phyloP scores from a whole-genome alignment of 2,888 invertebrate genomes.

The Hypselothyrea guttata region DNA sequence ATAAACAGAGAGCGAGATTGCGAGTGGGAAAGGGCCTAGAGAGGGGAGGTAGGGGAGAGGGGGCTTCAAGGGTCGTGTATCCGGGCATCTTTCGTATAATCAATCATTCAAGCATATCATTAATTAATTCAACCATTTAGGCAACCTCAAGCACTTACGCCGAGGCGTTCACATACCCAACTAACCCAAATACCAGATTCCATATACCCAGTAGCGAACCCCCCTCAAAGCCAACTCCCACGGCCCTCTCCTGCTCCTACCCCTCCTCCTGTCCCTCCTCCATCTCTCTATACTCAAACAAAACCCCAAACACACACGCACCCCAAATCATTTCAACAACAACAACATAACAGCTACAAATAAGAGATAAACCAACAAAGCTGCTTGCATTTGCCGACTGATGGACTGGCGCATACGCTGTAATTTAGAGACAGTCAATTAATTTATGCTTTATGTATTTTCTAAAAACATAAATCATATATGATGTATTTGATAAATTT shows the following conservation, averaged over 20 bases:
- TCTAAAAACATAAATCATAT: no score
- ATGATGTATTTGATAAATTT: no score
- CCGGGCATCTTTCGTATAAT: conserved; percentile 35
- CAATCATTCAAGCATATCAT: conserved; percentile 70
- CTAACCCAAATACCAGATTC: conserved; percentile 1
- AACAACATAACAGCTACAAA: conserved; percentile 53
- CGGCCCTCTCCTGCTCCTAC: background rate
- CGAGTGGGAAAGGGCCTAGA: background rate
- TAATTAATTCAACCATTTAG: conserved; percentile 71
- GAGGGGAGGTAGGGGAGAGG: background rate
- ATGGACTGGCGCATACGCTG: conserved; percentile 2
- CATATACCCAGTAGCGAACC: no score
- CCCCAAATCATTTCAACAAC: conserved; percentile 8
- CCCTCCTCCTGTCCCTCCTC: background rate
- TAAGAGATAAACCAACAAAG: conserved; percentile 41
- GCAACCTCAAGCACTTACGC: conserved; percentile 52
- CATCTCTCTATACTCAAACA: conserved; percentile 1
- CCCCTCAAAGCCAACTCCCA: conserved; percentile 1
- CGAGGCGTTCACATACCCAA: conserved; percentile 30
- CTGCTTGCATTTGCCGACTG: background rate
- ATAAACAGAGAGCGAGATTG: background rate
- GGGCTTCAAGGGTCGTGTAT: conserved; percentile 21
- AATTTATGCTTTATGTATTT: background rate
- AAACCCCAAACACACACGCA: conserved; percentile 3
- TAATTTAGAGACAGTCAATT: background rate